phyloP scores from a whole-genome alignment of 2,797 vertebrate genomes.

The Chaetodon trifasciatus region DNA sequence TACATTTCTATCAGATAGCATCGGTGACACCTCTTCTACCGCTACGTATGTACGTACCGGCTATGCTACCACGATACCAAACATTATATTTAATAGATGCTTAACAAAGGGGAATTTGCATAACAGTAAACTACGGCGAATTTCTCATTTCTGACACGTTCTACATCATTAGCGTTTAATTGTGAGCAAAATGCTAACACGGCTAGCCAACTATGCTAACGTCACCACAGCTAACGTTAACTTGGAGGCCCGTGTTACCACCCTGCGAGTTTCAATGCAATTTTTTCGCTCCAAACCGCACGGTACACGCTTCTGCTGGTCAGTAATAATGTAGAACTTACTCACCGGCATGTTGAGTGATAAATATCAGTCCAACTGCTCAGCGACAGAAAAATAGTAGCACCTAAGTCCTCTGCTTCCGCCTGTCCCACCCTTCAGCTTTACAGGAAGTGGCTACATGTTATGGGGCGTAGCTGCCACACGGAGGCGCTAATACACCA shows the following conservation, averaged over 20 bases:
- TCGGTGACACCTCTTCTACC: background rate
- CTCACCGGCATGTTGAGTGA: constrained; percentile 88
- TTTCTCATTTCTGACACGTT: background rate
- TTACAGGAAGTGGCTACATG: constrained; percentile 79
- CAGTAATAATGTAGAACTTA: background rate
- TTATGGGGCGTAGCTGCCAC: constrained; percentile 32
- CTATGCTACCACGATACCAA: no score
- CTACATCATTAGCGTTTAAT: background rate
- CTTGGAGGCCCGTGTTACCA: background rate
- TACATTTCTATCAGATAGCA: background rate
- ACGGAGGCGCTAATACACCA: constrained; percentile 42
- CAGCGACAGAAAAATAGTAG: constrained; percentile 59
- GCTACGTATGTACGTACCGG: background rate
- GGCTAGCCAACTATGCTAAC: constrained; percentile 63
- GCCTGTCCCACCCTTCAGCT: constrained; percentile 84
- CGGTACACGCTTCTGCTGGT: fast-evolving
- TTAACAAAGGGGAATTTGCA: background rate
- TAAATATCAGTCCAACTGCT: constrained; percentile 66
- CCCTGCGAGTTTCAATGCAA: fast-evolving
- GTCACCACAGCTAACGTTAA: constrained; percentile 28
- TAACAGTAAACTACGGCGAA: fast-evolving
- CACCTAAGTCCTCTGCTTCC: constrained; percentile 78
- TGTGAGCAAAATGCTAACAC: constrained; percentile 24
- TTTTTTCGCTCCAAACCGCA: background rate
- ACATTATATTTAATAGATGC: fast-evolving